phyloP scores from a whole-genome alignment of 2,797 vertebrate species.

The Sebastiscus albofasciatus region DNA sequence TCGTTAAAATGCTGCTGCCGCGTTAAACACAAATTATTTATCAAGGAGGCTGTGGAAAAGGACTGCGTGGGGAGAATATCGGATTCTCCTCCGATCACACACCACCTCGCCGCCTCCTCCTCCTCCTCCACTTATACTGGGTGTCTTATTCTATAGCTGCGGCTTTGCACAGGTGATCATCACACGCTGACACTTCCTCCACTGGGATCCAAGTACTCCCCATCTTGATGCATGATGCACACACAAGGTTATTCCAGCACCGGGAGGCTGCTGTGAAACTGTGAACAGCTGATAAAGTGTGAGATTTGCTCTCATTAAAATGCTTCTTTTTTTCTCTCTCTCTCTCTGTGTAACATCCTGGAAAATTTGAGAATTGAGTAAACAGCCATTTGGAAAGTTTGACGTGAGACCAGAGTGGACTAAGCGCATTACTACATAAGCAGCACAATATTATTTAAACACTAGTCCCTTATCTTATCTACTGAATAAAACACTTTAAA shows the following conservation, averaged over 20 bases:
- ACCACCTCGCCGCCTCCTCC: conserved; percentile 13
- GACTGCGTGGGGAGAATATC: conserved; percentile 76
- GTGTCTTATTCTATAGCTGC: conserved; percentile 53
- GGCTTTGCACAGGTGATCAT: conserved; percentile 49
- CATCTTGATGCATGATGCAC: conserved; percentile 30
- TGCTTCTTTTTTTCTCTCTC: conserved; percentile 16
- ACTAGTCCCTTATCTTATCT: conserved; percentile 48
- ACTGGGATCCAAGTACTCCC: conserved; percentile 12
- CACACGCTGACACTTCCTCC: conserved; percentile 41
- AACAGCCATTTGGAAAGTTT: conserved; percentile 48
- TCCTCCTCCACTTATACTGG: conserved; percentile 23
- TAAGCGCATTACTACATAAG: background rate
- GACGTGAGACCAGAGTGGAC: background rate
- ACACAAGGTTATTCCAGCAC: conserved; percentile 42
- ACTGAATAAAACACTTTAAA: conserved; percentile 32
- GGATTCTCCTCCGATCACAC: conserved; percentile 60
- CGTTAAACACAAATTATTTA: conserved; percentile 82
- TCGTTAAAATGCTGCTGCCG: conserved; percentile 75
- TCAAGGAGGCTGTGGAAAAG: conserved; percentile 67
- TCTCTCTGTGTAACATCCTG: conserved; percentile 17
- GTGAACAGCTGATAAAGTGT: conserved; percentile 44
- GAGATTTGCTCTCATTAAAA: conserved; percentile 36
- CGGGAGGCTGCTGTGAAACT: conserved; percentile 25
- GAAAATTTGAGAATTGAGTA: conserved; percentile 28
- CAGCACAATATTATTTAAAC: conserved; percentile 27